A percentile compares a stretch with the other conserved stretches of the same genome.
Evolutionary conservation across 2,113 vertebrate genomes (phyloP).

Genomic region (Eurypyga helias): DNA sequence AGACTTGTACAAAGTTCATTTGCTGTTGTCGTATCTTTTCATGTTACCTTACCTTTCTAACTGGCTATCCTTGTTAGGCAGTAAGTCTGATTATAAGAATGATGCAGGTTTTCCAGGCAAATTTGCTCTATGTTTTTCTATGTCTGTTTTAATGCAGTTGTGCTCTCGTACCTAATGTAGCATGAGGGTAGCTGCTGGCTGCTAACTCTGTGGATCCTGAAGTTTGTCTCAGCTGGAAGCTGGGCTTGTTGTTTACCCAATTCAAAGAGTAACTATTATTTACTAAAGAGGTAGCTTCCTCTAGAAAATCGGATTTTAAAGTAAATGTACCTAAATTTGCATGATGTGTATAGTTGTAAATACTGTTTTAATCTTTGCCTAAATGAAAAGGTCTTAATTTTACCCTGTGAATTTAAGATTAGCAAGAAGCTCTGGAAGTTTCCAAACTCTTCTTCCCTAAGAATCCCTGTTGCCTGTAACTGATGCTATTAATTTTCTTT

Average conservation of each 20-base stretch:
- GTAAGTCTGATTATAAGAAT: neutral
- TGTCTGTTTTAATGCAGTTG: neutral
- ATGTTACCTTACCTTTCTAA: neutral
- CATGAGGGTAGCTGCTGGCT: neutral
- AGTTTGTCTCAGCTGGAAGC: neutral
- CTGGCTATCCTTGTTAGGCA: neutral
- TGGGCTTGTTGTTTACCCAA: neutral
- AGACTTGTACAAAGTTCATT: neutral
- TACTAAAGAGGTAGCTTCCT: neutral
- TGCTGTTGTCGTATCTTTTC: neutral
- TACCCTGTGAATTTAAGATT: neutral
- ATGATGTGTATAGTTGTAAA: neutral
- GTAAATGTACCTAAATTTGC: neutral
- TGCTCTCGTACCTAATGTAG: slow-evolving; percentile 3
- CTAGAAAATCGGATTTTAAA: neutral
- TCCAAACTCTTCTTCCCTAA: neutral
- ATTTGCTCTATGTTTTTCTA: neutral
- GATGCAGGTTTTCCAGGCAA: neutral
- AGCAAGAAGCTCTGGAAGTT: neutral
- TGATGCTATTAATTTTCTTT: neutral
- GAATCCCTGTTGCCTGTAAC: neutral
- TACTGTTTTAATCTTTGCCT: neutral
- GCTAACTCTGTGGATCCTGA: neutral
- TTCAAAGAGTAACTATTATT: neutral
- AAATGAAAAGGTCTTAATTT: neutral